A percentile compares a stretch with the other conserved stretches of the same genome.
phyloP scores from a whole-genome alignment of 2,888 invertebrate genomes.

The Elmis aenea region DNA sequence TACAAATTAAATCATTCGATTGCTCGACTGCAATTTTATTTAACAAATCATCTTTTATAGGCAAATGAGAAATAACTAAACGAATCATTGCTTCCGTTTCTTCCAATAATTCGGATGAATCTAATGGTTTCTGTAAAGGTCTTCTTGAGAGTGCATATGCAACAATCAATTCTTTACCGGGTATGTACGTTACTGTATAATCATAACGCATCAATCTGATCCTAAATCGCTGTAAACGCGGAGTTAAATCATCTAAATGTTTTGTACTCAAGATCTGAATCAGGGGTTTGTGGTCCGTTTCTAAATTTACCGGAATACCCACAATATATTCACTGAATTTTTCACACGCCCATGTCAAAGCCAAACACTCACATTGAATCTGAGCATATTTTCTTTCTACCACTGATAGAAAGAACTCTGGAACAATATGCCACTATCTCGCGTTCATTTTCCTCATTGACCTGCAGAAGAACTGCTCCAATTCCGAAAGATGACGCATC shows the following conservation, averaged over 20 bases:
- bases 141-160: too few species aligned
- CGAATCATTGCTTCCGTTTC: constrained; percentile 1
- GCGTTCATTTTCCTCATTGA: neutral
- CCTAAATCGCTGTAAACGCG: constrained; percentile 20
- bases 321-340: neutral
- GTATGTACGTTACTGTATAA: too few species aligned
- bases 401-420: too few species aligned
- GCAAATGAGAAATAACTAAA: neutral
- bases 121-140: too few species aligned
- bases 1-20: constrained; percentile 12
- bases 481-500: too few species aligned
- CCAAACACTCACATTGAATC: too few species aligned
- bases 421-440: constrained; percentile 4
- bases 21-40: constrained; percentile 14
- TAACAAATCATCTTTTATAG: constrained; percentile 2
- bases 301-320: neutral
- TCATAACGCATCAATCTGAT: constrained; percentile 19
- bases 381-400: too few species aligned
- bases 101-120: neutral
- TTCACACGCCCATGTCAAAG: neutral
- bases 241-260: constrained; percentile 30
- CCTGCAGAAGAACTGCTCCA: constrained; percentile 1
- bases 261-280: constrained; percentile 32
- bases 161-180: constrained; percentile 10
- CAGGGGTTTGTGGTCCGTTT: constrained; percentile 5